These are phyloP conservation scores for Nephrocerus scutellatus DNA, from an alignment of 2,888 invertebrate species.

Conservation along the genomic window DNA sequence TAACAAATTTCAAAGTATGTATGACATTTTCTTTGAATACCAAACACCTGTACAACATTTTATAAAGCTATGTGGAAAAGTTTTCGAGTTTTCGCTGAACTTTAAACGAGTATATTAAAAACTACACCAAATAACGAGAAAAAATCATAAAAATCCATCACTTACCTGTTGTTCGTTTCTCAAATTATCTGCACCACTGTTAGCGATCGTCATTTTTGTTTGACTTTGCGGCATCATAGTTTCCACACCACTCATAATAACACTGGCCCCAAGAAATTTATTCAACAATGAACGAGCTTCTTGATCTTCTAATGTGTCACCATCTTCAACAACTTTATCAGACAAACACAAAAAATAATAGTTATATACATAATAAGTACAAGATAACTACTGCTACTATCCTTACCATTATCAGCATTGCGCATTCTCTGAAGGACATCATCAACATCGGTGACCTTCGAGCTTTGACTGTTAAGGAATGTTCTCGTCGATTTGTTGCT, in stretches of 20 bases:
- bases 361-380: not conserved
- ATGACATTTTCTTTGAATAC: too few species aligned
- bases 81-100: too few species aligned
- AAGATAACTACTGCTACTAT: not conserved
- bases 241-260: constrained; percentile 73
- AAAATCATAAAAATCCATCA: constrained; percentile 6
- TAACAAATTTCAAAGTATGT: too few species aligned
- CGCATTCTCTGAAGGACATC: constrained; percentile 73
- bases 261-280: constrained; percentile 76
- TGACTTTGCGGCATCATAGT: constrained; percentile 36
- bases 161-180: constrained; percentile 41
- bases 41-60: too few species aligned
- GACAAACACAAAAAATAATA: constrained; percentile 3
- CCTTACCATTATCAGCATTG: constrained; percentile 61
- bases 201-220: constrained; percentile 24
- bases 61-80: too few species aligned
- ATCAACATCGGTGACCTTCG: constrained; percentile 64
- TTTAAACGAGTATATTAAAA: too few species aligned
- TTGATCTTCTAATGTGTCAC: constrained; percentile 60
- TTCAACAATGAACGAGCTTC: constrained; percentile 71
- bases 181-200: constrained; percentile 18
- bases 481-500: constrained; percentile 48
- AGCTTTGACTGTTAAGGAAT: constrained; percentile 61
- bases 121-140: too few species aligned
- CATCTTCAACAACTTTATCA: constrained; percentile 54